Conservation (phyloP, 1,140 invertebrate species). For the Drosophila sp. region DNA sequence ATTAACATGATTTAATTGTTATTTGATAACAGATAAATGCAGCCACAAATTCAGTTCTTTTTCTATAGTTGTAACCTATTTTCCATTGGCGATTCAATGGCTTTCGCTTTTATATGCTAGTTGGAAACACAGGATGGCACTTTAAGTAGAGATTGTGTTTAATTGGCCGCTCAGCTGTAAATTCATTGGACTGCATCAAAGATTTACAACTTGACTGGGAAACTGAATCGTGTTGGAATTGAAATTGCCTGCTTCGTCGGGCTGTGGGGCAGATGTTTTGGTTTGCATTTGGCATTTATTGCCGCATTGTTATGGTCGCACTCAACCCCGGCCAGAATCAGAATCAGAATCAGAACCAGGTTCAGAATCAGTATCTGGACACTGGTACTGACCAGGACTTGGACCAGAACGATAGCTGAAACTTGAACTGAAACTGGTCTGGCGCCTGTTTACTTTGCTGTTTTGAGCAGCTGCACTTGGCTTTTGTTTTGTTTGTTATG, state of each 20-base stretch:
- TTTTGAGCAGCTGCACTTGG: slow-evolving; percentile 50
- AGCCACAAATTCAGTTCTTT: no score
- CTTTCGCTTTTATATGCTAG: slow-evolving; percentile 41
- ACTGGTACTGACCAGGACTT: slow-evolving; percentile 39
- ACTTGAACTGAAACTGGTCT: slow-evolving; percentile 6
- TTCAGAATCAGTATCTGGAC: slow-evolving; percentile 36
- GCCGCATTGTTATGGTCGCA: slow-evolving; percentile 53
- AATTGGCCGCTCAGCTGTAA: slow-evolving; percentile 56
- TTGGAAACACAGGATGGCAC: slow-evolving; percentile 39
- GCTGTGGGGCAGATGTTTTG: slow-evolving; percentile 37
- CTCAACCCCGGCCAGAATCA: slow-evolving; percentile 18
- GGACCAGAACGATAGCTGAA: slow-evolving; percentile 15
- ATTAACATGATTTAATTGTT: no score
- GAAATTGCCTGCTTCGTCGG: slow-evolving; percentile 19
- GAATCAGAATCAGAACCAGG: no score
- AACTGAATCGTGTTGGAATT: slow-evolving; percentile 12
- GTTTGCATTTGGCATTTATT: slow-evolving; percentile 64
- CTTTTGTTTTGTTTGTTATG: slow-evolving; percentile 37
- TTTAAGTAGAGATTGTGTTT: slow-evolving; percentile 32
- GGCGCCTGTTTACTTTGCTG: slow-evolving; percentile 38
- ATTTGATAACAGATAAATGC: no score
- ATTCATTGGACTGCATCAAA: slow-evolving; percentile 54
- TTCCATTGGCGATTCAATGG: slow-evolving; percentile 29
- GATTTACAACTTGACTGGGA: slow-evolving; percentile 44
- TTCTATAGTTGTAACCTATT: slow-evolving; percentile 20